Conservation (phyloP, 2,888 invertebrate species). For the Sicus ferrugineus region DNA sequence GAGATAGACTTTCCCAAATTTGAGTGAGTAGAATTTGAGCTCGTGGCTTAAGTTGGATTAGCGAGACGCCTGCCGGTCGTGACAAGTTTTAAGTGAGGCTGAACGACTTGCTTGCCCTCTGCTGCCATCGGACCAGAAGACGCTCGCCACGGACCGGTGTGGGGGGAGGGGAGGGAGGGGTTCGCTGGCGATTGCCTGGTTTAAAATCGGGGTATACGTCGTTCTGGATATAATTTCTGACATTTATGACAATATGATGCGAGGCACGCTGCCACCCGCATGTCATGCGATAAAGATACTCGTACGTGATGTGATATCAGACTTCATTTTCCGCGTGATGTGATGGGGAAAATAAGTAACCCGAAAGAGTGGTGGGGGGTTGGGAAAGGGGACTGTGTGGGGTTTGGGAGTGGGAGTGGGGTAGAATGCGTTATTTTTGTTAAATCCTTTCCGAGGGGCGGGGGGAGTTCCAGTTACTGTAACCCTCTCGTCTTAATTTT, state of each 20-base stretch:
- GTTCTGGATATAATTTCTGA: slow-evolving; percentile 7
- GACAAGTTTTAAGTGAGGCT: slow-evolving; percentile 20
- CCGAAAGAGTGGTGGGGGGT: background rate
- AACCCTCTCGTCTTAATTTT: background rate
- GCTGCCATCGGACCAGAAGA: too few species aligned
- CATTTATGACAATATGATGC: background rate
- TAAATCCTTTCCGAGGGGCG: too few species aligned
- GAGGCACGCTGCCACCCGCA: slow-evolving; percentile 18
- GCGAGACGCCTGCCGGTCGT: slow-evolving; percentile 4
- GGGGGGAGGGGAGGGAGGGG: background rate
- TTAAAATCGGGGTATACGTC: background rate
- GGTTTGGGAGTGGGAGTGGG: background rate
- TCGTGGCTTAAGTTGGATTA: slow-evolving; percentile 20
- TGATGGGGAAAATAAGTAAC: too few species aligned
- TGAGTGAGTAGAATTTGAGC: slow-evolving; percentile 12
- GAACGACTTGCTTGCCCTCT: too few species aligned
- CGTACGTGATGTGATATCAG: background rate
- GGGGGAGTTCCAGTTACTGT: too few species aligned
- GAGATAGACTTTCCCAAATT: background rate
- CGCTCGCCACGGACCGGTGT: too few species aligned
- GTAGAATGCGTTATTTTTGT: too few species aligned
- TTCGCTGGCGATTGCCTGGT: background rate
- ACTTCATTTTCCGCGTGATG: slow-evolving; percentile 17
- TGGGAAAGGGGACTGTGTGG: background rate
- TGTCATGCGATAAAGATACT: background rate